Conservation (phyloP, 2,113 vertebrate species). For the Pyxicephalus adspersus region DNA sequence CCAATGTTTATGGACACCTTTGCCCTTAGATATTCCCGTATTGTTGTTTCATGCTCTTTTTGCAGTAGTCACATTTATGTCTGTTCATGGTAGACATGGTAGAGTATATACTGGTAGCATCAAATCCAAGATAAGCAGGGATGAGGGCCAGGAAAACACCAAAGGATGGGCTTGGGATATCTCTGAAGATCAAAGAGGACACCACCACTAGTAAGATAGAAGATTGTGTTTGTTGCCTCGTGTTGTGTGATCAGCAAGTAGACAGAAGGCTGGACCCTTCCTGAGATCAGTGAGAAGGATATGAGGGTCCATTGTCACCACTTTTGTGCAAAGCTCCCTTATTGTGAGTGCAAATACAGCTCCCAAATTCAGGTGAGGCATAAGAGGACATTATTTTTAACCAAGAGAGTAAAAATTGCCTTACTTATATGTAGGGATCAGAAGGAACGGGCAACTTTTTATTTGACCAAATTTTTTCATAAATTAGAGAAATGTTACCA, state of each 20-base stretch:
- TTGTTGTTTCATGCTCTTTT: too few species aligned
- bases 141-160: background rate
- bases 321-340: background rate
- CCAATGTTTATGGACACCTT: too few species aligned
- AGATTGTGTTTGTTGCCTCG: background rate
- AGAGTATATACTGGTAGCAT: background rate
- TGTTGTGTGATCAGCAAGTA: background rate
- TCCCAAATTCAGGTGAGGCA: background rate
- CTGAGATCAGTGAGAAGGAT: background rate
- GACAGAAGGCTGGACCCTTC: background rate
- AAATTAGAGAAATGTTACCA: too few species aligned
- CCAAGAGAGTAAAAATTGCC: too few species aligned
- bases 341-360: background rate
- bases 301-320: constrained; percentile 1
- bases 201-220: background rate
- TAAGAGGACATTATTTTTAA: too few species aligned
- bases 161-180: background rate
- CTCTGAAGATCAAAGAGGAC: background rate
- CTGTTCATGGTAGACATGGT: background rate
- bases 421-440: too few species aligned
- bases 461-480: too few species aligned
- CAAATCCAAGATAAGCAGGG: too few species aligned
- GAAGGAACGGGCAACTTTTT: too few species aligned
- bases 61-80: too few species aligned
- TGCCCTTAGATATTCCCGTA: too few species aligned